Base-by-base conservation (phyloP, 2,113 vertebrate species). In the Megalops atlanticus region DNA sequence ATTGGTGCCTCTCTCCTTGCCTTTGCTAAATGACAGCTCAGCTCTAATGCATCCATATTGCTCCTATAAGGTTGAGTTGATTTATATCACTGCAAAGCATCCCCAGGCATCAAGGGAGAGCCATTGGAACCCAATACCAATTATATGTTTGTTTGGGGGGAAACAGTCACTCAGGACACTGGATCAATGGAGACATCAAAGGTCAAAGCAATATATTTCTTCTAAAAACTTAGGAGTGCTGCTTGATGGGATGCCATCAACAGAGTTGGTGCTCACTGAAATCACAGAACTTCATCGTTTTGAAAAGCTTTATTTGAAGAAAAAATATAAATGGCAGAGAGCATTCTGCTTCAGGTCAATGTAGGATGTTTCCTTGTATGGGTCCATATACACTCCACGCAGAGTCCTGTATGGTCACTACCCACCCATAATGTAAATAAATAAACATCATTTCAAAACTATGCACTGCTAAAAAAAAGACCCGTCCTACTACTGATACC, bases 1-100 rank as follows among this genome's bases (percentile, higher is more conserved):
- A 93, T 93, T 91, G 93, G 93, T 90, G 89, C 84, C 86, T 90
- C 89, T 77, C 82, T 87, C 76, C 89, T 87, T 89, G 89, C 83
- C 83, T 84, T 88, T 87, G 85, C 89, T 87, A 87, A 90, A 92
- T 89, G 91, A 92, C 89, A 88, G 90, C 85, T 94, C 94, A 93
- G 93, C 92, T 93, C 90, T 94, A 93, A 94, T 91, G 91, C 89
- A 85, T 89, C 91, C 90, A 94, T 93, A 94, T 93, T 90, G 92
- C 94, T 91, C 92, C 92, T 93, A 92, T 94, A 94, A 92, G 92
- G 92, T 92, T 92, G 90, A 95, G 93, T 92, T 93, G 92, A 94
- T 95, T 92, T 91, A 93, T 94, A 94, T 94, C 89, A 87, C 90
- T 85, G 88, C 89, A 92, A 91, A 92, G 89, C 87, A 90, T 93